These are phyloP conservation scores for Daubentonia madagascariensis DNA, from an alignment of 2,113 vertebrate genomes.

Conservation along the genomic window DNA sequence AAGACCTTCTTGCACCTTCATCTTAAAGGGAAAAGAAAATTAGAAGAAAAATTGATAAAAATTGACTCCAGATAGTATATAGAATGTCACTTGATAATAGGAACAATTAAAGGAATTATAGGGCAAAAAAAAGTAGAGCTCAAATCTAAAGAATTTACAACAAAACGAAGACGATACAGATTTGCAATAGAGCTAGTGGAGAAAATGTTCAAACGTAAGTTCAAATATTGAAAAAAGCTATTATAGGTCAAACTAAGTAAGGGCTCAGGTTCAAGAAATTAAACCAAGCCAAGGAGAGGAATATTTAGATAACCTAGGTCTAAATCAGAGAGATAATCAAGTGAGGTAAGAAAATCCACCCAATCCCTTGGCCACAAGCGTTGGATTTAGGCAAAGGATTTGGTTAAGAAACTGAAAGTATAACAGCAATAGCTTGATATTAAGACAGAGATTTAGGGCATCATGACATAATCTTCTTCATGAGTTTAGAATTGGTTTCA, in stretches of 20 bases:
- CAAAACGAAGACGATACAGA: not conserved
- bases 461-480: not conserved
- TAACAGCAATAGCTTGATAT: not conserved
- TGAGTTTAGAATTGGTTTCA: not conserved
- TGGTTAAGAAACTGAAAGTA: not conserved
- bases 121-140: not conserved
- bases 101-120: not conserved
- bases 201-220: not conserved
- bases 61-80: not conserved
- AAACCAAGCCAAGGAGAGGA: not conserved
- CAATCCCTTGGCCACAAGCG: not conserved
- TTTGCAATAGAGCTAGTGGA: constrained; percentile 21
- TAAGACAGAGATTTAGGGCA: not conserved
- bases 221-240: not conserved
- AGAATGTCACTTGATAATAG: not conserved
- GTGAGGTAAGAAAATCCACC: not conserved
- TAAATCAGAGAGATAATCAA: not conserved
- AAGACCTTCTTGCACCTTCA: not conserved
- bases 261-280: not conserved
- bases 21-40: constrained; percentile 25
- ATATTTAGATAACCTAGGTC: not conserved
- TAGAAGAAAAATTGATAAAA: not conserved
- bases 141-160: constrained; percentile 37
- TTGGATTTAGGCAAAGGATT: not conserved
- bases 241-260: not conserved